Conservation (phyloP, 2,797 vertebrate species). For the Muscicapa comitata region DNA sequence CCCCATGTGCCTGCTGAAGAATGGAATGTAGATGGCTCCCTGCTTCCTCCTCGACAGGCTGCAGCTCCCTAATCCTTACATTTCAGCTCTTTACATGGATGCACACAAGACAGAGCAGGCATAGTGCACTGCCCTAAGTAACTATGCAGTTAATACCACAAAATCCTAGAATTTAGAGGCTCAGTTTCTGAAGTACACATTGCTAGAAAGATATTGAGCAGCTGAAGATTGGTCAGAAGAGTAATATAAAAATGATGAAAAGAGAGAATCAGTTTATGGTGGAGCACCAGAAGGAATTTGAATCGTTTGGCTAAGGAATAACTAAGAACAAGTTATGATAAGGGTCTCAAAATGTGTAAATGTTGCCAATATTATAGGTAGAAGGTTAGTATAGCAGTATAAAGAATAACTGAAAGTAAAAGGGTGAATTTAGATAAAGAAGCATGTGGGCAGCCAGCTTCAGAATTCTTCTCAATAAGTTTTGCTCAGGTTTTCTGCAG, state of each 20-base stretch:
- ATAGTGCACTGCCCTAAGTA: neutral
- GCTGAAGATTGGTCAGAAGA: neutral
- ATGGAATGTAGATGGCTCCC: conserved; percentile 12
- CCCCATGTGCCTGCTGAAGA: neutral
- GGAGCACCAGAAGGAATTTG: neutral
- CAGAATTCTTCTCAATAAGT: neutral
- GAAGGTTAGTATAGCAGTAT: neutral
- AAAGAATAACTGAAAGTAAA: neutral
- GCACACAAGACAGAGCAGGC: neutral
- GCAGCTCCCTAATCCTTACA: conserved; percentile 1
- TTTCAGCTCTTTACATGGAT: neutral
- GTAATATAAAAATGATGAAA: neutral
- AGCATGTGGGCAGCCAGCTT: neutral
- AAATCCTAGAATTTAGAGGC: neutral
- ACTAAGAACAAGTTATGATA: neutral
- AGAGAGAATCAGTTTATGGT: neutral
- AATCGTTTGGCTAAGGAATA: neutral
- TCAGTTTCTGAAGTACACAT: neutral
- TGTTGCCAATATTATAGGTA: neutral
- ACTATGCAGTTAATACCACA: neutral
- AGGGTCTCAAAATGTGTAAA: neutral
- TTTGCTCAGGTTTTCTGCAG: neutral
- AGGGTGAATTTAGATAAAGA: neutral
- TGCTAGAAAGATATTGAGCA: neutral
- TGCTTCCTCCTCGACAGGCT: neutral